Base-by-base conservation (phyloP, 2,888 invertebrate species). In the Panorpa germanica region DNA sequence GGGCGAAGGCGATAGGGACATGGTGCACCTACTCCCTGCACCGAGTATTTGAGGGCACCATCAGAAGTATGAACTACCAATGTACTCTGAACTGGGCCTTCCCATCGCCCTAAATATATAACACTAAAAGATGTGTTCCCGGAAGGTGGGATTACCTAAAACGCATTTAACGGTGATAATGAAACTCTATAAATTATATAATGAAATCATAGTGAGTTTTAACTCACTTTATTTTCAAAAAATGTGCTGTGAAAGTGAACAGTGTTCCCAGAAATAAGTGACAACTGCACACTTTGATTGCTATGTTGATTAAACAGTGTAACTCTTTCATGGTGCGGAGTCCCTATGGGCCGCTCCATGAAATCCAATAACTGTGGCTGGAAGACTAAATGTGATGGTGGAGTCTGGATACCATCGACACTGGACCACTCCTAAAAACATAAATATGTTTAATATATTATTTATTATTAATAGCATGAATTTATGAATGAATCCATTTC, bases 221-320 rank as follows among this genome's bases (percentile, higher is more conserved):
- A 21, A 33, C 53, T 57, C 52, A 91, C 90, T 71, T 90, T 90
- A 47, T 88, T 75, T 48, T 88, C 80, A 56, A 93, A 93, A 65
- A 95, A 93, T 40, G 93, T 91, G 47, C 91, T 90, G 57, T 95
- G 90, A 63, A 95, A 95, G 61, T 90, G 83, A 19, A 82, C 76
- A 43, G 88, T 86, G 54, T 76, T 85, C 45, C 91, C 91, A 40
- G 90, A 86, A 49, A 95, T 86, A 40, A 91, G 90, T 49, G 83
- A 76, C 50, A 95, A 70, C 53, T 86, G 83, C 47, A 95, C 70
- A 47, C 78, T 86, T 48, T 72, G 72, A 59, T 88, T 83, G 42
- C 63, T 59, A 60, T 81, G 82, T 45, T 70, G 70, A 65, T 95
- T 95, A 54, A 77, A 71, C 42, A 95, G 63, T 42, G 77, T 78